Evolutionary conservation across 2,113 vertebrate genomes (phyloP), one percentile per base, ranked within the genome.

Genomic region (Spilogale gracilis): DNA sequence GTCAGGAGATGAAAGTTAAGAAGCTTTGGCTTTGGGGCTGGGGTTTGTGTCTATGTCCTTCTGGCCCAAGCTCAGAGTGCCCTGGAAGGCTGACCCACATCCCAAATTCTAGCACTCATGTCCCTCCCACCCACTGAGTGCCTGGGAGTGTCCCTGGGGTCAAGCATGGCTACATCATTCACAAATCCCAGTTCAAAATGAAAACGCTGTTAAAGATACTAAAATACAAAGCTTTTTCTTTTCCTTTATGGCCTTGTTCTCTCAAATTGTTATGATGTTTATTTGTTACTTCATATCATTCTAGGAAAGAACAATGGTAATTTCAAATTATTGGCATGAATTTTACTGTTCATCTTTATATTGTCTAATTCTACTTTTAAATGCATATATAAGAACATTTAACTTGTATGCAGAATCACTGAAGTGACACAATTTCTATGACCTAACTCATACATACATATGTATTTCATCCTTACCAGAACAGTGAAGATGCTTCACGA

Each of bases 351-450:
- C 58, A 27, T 95, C 52, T 96, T 97, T 96, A 92, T 92, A 73
- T 60, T 73, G 58, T 87, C 30, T 1, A n/a, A 61, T 79, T 83
- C 78, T 73, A 84, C 93, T 94, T 93, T 97, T 95, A 91, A 96
- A 92, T 97, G 87, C 90, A 97, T 97, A 97, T 96, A 90, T 86
- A 92, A 91, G 88, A 65, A 93, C 5, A 5, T 50, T 95, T 87
- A 94, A 88, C 43, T 85, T 65, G 27, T 69, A 79, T 78, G 78
- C 54, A 48, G 52, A 96, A 86, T 95, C 48, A 13, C 56, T 69
- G 90, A 93, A 91, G 91, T 95, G 9, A 65, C 61, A 83, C 76
- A 74, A 2, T 93, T 96, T 93, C 30, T 95, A 67, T 91, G 89
- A 92, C 52, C 38, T 38, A 48, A n/a, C 38, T 94, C 11, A 7